Evolutionary conservation across 2,113 vertebrate genomes (phyloP).

Genomic region (Romanogobio albipinnatus): DNA sequence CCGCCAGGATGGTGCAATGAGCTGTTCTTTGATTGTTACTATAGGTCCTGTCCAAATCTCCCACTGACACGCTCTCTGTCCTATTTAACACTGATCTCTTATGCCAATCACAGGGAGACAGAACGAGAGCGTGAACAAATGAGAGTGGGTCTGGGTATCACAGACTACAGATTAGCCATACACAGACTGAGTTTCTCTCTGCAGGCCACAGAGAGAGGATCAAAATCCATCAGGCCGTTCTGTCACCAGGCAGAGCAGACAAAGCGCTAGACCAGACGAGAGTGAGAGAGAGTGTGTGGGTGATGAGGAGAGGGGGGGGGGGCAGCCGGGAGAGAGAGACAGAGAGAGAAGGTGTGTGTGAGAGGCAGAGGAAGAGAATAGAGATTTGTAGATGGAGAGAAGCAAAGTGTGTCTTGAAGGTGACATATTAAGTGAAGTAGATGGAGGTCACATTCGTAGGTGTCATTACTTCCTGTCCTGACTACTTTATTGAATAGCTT

Average conservation of each 20-base stretch:
- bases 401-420: slow-evolving; percentile 20
- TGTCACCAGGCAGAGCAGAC: slow-evolving; percentile 46
- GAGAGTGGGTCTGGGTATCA: slow-evolving; percentile 22
- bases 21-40: slow-evolving; percentile 21
- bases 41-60: slow-evolving; percentile 47
- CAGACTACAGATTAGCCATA: slow-evolving; percentile 27
- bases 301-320: neutral
- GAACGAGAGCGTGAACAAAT: neutral
- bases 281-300: neutral
- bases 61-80: slow-evolving; percentile 44
- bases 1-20: neutral
- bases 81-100: slow-evolving; percentile 50
- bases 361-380: neutral
- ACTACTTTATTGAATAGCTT: neutral
- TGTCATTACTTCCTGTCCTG: slow-evolving; percentile 14
- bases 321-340: neutral
- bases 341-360: neutral
- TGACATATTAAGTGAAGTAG: neutral
- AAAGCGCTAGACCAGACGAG: slow-evolving; percentile 31
- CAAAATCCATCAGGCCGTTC: slow-evolving; percentile 37
- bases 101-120: slow-evolving; percentile 6
- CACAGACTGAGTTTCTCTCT: slow-evolving; percentile 12
- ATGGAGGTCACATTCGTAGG: neutral
- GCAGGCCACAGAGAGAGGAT: slow-evolving; percentile 34
- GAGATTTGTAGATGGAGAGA: slow-evolving; percentile 7